Evolutionary conservation across 2,888 invertebrate species (phyloP).

Genomic region (Acronicta alni): DNA sequence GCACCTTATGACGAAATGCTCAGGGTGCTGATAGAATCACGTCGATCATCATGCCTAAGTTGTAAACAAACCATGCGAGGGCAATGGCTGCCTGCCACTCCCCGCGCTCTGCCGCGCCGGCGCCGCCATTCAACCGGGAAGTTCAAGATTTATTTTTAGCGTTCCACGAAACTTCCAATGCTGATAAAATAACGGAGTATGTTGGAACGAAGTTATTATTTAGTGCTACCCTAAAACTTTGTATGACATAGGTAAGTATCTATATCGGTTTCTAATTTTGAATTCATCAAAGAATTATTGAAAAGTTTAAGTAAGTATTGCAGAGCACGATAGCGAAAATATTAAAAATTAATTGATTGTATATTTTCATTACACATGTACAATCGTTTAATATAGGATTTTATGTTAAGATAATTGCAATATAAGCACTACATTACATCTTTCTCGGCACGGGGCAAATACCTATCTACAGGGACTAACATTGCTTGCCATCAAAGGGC

Average conservation of each 20-base stretch:
- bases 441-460: conserved; percentile 27
- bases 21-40: conserved; percentile 76
- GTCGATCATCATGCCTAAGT: conserved; percentile 68
- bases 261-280: too few species aligned
- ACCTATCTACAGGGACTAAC: conserved; percentile 36
- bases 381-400: too few species aligned
- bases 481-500: conserved; percentile 42
- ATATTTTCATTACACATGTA: too few species aligned
- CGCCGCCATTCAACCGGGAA: conserved; percentile 89
- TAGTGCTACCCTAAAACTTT: too few species aligned
- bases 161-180: conserved; percentile 75
- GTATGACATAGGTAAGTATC: too few species aligned
- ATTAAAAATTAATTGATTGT: too few species aligned
- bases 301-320: too few species aligned
- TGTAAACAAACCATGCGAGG: conserved; percentile 89
- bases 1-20: conserved; percentile 70
- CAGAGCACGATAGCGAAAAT: too few species aligned
- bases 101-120: conserved; percentile 77
- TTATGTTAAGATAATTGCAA: background rate
- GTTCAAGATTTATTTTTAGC: conserved; percentile 88
- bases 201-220: conserved; percentile 23
- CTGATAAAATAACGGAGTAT: conserved; percentile 61
- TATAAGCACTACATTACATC: background rate
- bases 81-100: conserved; percentile 87
- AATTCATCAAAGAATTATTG: too few species aligned